These are phyloP conservation scores for Cervus canadensis DNA, from an alignment of 2,113 vertebrate species.

Conservation along the genomic window DNA sequence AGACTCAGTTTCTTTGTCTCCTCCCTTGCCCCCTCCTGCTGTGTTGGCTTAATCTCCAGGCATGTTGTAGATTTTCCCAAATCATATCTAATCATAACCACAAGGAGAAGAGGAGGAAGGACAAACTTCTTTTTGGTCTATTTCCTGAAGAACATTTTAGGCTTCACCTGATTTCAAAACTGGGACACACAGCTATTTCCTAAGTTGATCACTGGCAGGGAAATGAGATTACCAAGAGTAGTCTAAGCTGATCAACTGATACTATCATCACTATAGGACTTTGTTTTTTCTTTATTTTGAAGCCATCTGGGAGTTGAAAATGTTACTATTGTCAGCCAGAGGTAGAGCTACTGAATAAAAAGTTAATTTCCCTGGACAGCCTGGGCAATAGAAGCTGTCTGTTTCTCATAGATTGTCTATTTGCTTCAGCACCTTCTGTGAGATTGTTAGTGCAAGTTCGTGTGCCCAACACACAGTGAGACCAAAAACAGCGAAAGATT, in stretches of 20 bases:
- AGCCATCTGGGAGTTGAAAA: neutral
- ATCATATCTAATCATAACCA: neutral
- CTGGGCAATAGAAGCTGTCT: neutral
- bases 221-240: neutral
- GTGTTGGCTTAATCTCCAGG: neutral
- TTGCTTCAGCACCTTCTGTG: neutral
- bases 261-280: neutral
- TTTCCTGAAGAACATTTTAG: neutral
- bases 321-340: neutral
- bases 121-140: neutral
- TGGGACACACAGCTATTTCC: neutral
- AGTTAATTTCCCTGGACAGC: neutral
- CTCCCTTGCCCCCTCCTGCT: neutral
- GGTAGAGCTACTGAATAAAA: neutral
- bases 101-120: neutral
- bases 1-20: neutral
- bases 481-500: neutral
- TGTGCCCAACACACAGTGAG: neutral
- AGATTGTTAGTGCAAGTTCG: neutral
- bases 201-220: neutral
- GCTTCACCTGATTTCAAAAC: neutral
- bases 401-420: neutral
- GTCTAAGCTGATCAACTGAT: neutral
- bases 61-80: neutral
- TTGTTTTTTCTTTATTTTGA: neutral